phyloP scores from a whole-genome alignment of 2,888 invertebrate genomes.

The Sylvicola fuscatus region DNA sequence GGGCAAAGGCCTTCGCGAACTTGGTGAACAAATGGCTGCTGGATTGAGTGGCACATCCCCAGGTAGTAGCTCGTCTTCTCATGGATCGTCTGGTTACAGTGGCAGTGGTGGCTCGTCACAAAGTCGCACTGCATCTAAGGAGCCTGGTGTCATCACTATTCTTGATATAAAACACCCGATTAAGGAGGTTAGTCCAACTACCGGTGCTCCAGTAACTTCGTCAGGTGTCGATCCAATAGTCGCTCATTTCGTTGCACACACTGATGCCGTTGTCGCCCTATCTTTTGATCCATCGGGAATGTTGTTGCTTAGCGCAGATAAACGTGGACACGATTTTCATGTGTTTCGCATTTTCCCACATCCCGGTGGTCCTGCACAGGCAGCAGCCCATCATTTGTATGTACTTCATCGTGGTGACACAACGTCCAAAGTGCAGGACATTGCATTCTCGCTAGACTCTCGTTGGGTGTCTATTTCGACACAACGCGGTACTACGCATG shows the following conservation, averaged over 20 bases:
- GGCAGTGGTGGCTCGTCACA: slow-evolving; percentile 23
- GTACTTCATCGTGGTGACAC: slow-evolving; percentile 90
- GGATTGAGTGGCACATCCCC: slow-evolving; percentile 52
- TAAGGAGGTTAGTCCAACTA: slow-evolving; percentile 22
- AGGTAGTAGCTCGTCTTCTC: slow-evolving; percentile 14
- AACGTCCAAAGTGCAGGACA: slow-evolving; percentile 84
- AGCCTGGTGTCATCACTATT: slow-evolving; percentile 76
- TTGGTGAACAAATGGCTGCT: slow-evolving; percentile 82
- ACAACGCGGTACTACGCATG: slow-evolving; percentile 89
- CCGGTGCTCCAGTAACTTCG: slow-evolving; percentile 17
- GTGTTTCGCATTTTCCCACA: slow-evolving; percentile 88
- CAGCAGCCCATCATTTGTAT: slow-evolving; percentile 88
- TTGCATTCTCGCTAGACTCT: slow-evolving; percentile 78
- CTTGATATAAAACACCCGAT: slow-evolving; percentile 41
- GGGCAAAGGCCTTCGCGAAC: slow-evolving; percentile 70
- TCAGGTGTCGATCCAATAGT: slow-evolving; percentile 48
- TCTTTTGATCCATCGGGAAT: slow-evolving; percentile 82
- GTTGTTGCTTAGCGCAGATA: slow-evolving; percentile 76
- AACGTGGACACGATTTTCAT: slow-evolving; percentile 87
- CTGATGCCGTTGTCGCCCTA: slow-evolving; percentile 73
- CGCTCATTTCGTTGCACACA: slow-evolving; percentile 76
- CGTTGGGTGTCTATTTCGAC: slow-evolving; percentile 96
- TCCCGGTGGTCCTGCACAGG: slow-evolving; percentile 66
- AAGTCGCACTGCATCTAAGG: slow-evolving; percentile 33
- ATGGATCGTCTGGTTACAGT: slow-evolving; percentile 9